These are phyloP conservation scores for Echinometra lucunter DNA, from an alignment of 53 echinoderm and acorn worm genomes.

Conservation along the genomic window DNA sequence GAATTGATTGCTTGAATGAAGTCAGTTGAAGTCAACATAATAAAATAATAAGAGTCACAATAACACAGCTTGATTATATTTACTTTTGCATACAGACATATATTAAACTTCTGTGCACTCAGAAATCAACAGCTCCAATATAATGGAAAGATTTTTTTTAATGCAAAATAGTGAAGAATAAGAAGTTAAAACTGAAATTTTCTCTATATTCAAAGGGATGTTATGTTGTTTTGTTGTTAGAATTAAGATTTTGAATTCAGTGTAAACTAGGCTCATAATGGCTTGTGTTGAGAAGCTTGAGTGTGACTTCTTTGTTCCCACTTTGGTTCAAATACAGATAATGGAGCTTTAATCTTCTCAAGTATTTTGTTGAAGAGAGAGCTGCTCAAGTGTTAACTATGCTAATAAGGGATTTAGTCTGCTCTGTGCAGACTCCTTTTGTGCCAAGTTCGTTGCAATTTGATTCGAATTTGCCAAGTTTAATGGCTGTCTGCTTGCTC, in stretches of 20 bases:
- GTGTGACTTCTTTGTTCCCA: conserved; percentile 36
- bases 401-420: conserved; percentile 55
- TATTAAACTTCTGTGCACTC: no score
- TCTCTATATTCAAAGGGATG: background rate
- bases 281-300: conserved; percentile 35
- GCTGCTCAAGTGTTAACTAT: conserved; percentile 58
- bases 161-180: no score
- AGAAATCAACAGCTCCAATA: no score
- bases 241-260: background rate
- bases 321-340: conserved; percentile 60
- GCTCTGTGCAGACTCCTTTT: background rate
- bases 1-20: no score
- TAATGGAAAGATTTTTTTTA: no score
- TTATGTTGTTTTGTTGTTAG: background rate
- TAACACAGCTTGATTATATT: no score
- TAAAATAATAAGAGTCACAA: no score
- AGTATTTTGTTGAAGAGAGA: conserved; percentile 43
- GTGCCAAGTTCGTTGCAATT: background rate
- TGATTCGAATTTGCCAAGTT: background rate
- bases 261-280: conserved; percentile 1
- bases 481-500: background rate
- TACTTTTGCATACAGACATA: no score
- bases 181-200: no score
- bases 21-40: no score
- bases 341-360: conserved; percentile 63